Percentiles rank a stretch among this genome's conserved stretches.
phyloP scores from a whole-genome alignment of 1,140 invertebrate species.

The Megalopta genalis region DNA sequence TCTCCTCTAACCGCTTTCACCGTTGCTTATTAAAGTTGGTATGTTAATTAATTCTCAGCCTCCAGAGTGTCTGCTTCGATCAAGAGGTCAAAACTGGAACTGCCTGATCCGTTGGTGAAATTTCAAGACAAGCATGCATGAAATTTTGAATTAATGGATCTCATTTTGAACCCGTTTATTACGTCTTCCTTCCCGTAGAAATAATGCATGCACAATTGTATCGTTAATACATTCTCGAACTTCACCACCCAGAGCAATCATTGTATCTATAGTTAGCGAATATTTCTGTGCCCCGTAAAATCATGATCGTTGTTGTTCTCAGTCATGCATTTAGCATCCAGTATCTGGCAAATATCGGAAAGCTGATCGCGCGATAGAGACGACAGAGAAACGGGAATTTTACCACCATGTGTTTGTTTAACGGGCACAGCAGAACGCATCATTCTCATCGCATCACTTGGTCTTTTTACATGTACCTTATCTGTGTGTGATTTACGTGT shows the following conservation, averaged over 20 bases:
- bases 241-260: slow-evolving; percentile 43
- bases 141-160: slow-evolving; percentile 66
- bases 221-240: slow-evolving; percentile 42
- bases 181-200: slow-evolving; percentile 67
- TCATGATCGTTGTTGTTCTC: not conserved
- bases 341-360: not conserved
- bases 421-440: slow-evolving; percentile 39
- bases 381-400: slow-evolving; percentile 18
- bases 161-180: slow-evolving; percentile 62
- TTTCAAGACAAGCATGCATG: slow-evolving; percentile 64
- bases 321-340: not conserved
- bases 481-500: slow-evolving; percentile 48
- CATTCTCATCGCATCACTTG: slow-evolving; percentile 39
- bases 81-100: slow-evolving; percentile 63
- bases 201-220: slow-evolving; percentile 67
- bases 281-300: slow-evolving; percentile 52
- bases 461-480: slow-evolving; percentile 34
- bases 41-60: slow-evolving; percentile 66
- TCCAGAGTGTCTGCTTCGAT: slow-evolving; percentile 61
- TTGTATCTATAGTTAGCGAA: slow-evolving; percentile 8
- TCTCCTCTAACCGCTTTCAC: slow-evolving; percentile 40
- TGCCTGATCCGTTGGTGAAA: slow-evolving; percentile 60
- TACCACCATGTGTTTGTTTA: not conserved
- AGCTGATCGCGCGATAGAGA: not conserved
- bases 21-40: slow-evolving; percentile 58